Evolutionary conservation across 2,797 vertebrate genomes (phyloP).

Genomic region (Clamator glandarius): DNA sequence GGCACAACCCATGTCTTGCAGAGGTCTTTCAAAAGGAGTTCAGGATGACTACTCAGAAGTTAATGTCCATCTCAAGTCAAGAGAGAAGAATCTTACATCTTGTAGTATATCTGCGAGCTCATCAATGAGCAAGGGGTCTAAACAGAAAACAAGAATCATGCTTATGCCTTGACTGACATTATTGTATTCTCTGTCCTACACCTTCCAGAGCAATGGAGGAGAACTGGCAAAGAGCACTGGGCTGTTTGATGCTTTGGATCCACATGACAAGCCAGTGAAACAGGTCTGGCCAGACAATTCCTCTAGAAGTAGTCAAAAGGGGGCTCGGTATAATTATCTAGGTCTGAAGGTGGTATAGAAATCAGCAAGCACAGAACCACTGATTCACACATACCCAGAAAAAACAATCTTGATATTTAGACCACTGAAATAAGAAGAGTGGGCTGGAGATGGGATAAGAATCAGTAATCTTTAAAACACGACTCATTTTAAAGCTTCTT

Average conservation of each 20-base stretch:
- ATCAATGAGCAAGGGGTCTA: background rate
- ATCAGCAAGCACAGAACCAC: background rate
- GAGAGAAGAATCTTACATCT: background rate
- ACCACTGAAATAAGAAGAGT: slow-evolving; percentile 13
- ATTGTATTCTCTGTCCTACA: background rate
- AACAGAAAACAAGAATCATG: background rate
- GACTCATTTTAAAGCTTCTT: slow-evolving; percentile 6
- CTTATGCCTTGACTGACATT: background rate
- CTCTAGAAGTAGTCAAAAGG: background rate
- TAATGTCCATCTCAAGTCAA: background rate
- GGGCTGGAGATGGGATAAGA: background rate
- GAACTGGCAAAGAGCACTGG: background rate
- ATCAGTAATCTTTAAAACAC: background rate
- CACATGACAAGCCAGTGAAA: background rate
- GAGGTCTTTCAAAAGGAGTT: background rate
- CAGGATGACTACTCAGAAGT: background rate
- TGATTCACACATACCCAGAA: background rate
- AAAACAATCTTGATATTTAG: slow-evolving; percentile 2
- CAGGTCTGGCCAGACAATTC: background rate
- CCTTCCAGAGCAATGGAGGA: background rate
- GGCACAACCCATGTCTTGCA: background rate
- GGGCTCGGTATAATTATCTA: background rate
- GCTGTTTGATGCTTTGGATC: background rate
- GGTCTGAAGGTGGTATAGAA: background rate
- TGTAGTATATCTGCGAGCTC: background rate